Percentiles rank a stretch among this genome's conserved stretches.
These are phyloP conservation scores for Aethes cnicana DNA, from an alignment of 2,888 invertebrate species.

Conservation along the genomic window DNA sequence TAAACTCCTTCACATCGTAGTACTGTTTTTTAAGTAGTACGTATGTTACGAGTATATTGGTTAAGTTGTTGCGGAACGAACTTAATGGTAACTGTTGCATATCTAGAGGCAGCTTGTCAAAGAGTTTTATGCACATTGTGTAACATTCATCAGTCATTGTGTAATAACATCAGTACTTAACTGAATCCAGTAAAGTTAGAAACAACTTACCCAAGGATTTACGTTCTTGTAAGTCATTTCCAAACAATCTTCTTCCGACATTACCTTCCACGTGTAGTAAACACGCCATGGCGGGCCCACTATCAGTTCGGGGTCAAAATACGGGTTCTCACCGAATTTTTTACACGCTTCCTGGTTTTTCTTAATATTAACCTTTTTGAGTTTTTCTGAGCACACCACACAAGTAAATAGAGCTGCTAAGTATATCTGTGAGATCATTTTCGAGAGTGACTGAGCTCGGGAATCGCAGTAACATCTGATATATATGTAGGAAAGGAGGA, in stretches of 20 bases:
- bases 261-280: slow-evolving; percentile 63
- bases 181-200: too few relatives aligned
- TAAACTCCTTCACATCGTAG: too few relatives aligned
- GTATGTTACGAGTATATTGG: too few relatives aligned
- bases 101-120: too few relatives aligned
- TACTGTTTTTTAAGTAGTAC: too few relatives aligned
- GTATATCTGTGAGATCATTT: not conserved
- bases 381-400: not conserved
- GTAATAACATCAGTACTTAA: too few relatives aligned
- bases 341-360: slow-evolving; percentile 37
- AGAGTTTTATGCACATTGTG: too few relatives aligned
- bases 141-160: too few relatives aligned
- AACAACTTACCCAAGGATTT: slow-evolving; percentile 51
- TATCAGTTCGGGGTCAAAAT: slow-evolving; percentile 57
- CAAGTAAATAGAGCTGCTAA: not conserved
- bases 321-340: too few relatives aligned
- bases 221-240: slow-evolving; percentile 58
- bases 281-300: slow-evolving; percentile 59
- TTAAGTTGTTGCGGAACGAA: too few relatives aligned
- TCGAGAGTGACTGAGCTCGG: not conserved
- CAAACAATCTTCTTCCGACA: slow-evolving; percentile 50
- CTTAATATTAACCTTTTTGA: slow-evolving; percentile 5
- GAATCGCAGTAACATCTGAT: not conserved
- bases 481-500: not conserved
- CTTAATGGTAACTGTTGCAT: too few relatives aligned